Evolutionary conservation across 2,797 vertebrate genomes (phyloP), one percentile per base, ranked within the genome.

Genomic region (Sphenopsis melanotis): DNA sequence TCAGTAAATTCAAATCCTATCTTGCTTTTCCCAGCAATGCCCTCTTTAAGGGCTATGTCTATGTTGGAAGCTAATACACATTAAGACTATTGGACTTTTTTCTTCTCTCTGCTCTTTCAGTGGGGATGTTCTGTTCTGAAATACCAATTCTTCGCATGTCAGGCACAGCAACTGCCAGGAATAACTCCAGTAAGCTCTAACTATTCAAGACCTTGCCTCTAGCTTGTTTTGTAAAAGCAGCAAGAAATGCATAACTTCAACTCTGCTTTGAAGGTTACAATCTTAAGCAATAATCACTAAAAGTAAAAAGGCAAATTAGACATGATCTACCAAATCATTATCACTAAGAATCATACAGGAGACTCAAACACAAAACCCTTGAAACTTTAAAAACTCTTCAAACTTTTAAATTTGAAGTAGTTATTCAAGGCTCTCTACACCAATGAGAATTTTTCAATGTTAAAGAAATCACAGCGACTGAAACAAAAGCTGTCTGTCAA

Each of bases 401-500:
- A 26, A 53, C 27, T 55, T 81, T 75, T 70, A 82, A 49, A 71
- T 63, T 61, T 75, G 17, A 92, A 79, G 47, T 56, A 68, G 88
- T 82, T 93, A 79, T 84, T 93, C 74, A 42, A 8, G 44, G 52
- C 44, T 79, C 44, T 90, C 56, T 74, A 47, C 21, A 50, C 29
- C 52, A 66, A 36, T 53, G 70, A 47, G 55, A 66, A 47, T 66
- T 93, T 87, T 81, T 71, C 93, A 57, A 26, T 1, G 19, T 71
- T 89, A 81, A 94, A 87, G 74, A 74, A 83, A 32, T 80, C 90
- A 83, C 60, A 94, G 37, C 30, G 69, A 61, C 79, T 3, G 2
- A 68, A 90, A 83, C 69, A 95, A 91, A 96, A 86, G 87, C 41
- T 79, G 91, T 55, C 93, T 44, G n/a, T 96, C 96, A 95, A 93